Conservation (phyloP, 2,888 invertebrate species). For the Osedax fenrisi region DNA sequence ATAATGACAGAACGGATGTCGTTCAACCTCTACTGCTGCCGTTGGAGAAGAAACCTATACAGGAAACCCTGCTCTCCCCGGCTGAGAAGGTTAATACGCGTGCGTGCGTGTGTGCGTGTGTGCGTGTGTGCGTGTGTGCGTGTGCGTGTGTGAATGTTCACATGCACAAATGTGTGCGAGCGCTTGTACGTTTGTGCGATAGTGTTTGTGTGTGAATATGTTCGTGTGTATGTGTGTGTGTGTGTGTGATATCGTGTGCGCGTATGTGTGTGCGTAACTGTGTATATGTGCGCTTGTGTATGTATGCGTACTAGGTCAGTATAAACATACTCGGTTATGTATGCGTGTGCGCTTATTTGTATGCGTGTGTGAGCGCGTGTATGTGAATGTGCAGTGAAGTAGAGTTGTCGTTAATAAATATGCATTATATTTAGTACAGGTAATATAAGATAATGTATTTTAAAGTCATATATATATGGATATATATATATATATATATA, state of each 20-base stretch:
- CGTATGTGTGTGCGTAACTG: background rate
- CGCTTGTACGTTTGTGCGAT: background rate
- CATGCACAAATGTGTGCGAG: background rate
- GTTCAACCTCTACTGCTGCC: no score
- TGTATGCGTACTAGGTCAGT: background rate
- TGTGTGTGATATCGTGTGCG: background rate
- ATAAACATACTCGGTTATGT: no score
- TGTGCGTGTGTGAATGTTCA: background rate
- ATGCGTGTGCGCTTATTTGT: no score
- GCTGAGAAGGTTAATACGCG: background rate
- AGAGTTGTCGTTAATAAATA: no score
- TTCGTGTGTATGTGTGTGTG: background rate
- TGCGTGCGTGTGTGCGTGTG: constrained; percentile 3
- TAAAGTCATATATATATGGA: no score
- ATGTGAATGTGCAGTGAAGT: background rate
- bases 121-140: constrained; percentile 12
- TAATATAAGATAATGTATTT: no score
- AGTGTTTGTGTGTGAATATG: background rate
- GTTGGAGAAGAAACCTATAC: no score
- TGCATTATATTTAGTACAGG: no score
- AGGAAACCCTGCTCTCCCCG: no score
- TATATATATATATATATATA: no score
- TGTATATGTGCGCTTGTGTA: background rate
- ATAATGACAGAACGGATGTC: no score
- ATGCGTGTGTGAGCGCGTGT: background rate